Evolutionary conservation across 2,888 invertebrate species (phyloP).

Genomic region (Euproctis similis): DNA sequence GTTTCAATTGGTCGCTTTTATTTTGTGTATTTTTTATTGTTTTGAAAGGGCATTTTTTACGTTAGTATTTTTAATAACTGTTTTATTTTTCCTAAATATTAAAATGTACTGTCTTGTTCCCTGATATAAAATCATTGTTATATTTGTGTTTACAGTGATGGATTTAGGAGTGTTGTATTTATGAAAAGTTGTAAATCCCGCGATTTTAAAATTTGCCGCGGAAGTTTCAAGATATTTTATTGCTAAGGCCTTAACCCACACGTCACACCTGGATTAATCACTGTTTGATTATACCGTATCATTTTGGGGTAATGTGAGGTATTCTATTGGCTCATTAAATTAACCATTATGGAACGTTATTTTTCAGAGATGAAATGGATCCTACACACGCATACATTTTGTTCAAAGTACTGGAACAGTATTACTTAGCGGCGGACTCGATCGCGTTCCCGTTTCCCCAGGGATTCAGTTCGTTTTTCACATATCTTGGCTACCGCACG

Average conservation of each 20-base stretch:
- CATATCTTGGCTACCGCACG: constrained; percentile 88
- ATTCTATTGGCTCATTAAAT: not conserved
- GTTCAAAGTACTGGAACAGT: constrained; percentile 87
- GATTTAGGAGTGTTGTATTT: no score
- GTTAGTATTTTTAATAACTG: no score
- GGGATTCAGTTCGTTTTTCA: constrained; percentile 92
- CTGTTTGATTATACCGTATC: no score
- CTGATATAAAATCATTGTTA: no score
- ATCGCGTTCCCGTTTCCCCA: constrained; percentile 87
- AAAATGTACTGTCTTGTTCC: no score
- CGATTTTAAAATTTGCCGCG: no score
- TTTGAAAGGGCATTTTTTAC: not conserved
- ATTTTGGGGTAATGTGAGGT: not conserved
- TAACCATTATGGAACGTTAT: constrained; percentile 1
- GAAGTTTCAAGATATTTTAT: no score
- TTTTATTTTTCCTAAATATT: no score
- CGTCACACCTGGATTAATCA: no score
- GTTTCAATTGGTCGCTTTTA: not conserved
- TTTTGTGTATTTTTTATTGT: not conserved
- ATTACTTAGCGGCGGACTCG: constrained; percentile 85
- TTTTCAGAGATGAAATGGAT: constrained; percentile 82
- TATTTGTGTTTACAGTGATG: no score
- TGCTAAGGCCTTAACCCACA: no score
- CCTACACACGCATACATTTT: constrained; percentile 81
- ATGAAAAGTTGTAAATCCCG: no score